Evolutionary conservation across 2,888 invertebrate species (phyloP).

Genomic region (Gari tellinella): DNA sequence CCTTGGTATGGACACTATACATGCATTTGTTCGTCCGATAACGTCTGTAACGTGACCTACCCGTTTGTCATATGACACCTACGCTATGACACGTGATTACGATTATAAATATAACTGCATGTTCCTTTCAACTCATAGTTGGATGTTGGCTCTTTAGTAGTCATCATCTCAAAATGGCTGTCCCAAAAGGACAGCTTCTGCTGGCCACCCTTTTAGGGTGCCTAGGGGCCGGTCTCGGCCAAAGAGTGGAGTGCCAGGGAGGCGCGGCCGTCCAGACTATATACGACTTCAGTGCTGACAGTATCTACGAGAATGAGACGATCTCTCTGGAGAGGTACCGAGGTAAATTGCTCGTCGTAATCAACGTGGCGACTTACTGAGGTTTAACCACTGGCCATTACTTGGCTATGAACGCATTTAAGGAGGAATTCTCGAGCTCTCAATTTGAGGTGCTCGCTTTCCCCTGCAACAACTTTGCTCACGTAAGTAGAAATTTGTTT

Average conservation of each 20-base stretch:
- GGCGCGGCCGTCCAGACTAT: constrained; percentile 35
- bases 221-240: too few species aligned
- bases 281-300: constrained; percentile 57
- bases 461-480: constrained; percentile 85
- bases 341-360: constrained; percentile 80
- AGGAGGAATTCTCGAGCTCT: constrained; percentile 76
- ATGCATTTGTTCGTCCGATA: too few species aligned
- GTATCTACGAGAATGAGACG: constrained; percentile 57
- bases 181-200: constrained; percentile 25
- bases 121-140: too few species aligned
- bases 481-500: constrained; percentile 62
- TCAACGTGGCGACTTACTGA: constrained; percentile 86
- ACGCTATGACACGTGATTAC: too few species aligned
- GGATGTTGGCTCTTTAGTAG: too few species aligned
- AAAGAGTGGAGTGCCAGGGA: constrained; percentile 9
- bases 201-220: constrained; percentile 30
- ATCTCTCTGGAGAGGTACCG: constrained; percentile 47
- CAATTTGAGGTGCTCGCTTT: constrained; percentile 84
- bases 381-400: constrained; percentile 84
- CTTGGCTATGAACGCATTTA: constrained; percentile 85
- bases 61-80: too few species aligned
- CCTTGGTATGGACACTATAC: too few species aligned
- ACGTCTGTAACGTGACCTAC: too few species aligned
- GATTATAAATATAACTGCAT: too few species aligned
- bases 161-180: too few species aligned